These are phyloP conservation scores for Ranitomeya imitator DNA, from an alignment of 2,113 vertebrate species.

Conservation along the genomic window DNA sequence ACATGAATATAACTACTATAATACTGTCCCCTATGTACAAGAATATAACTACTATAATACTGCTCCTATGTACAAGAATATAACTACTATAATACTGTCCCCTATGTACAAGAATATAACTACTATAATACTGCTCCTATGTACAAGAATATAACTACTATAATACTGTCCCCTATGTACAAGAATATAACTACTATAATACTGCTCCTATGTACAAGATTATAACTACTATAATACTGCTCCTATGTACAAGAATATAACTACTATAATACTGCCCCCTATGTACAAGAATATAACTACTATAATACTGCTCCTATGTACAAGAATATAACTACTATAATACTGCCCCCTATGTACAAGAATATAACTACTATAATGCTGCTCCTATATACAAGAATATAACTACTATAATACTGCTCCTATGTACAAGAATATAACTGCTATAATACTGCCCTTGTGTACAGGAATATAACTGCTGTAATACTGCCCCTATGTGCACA, in stretches of 20 bases:
- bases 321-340: conserved; percentile 14
- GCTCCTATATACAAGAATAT: background rate
- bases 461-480: conserved; percentile 8
- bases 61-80: conserved; percentile 3
- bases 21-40: no score
- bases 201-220: no score
- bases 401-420: background rate
- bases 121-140: conserved; percentile 9
- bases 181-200: background rate
- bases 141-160: conserved; percentile 10
- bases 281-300: no score
- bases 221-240: no score
- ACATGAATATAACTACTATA: no score
- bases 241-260: no score
- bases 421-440: conserved; percentile 9
- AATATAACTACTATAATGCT: conserved; percentile 12
- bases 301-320: background rate
- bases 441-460: background rate
- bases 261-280: no score
- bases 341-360: background rate
- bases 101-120: background rate
- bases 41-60: conserved; percentile 8
- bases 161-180: conserved; percentile 11
- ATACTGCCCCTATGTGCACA: background rate
- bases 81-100: conserved; percentile 3